Conservation (phyloP, 2,113 vertebrate genomes). For the Mugil cephalus region DNA sequence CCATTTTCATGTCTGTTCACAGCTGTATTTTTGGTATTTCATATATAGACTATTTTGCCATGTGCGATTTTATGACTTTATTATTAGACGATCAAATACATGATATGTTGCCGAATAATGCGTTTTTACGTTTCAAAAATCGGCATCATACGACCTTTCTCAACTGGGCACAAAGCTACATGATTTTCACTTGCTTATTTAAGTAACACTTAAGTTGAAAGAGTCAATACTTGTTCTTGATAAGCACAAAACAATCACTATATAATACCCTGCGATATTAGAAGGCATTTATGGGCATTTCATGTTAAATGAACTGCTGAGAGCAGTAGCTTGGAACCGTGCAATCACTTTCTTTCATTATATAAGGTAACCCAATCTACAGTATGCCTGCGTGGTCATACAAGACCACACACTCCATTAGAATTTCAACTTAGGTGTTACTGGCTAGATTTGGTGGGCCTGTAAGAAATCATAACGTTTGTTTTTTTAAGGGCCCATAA, state of each 20-base stretch:
- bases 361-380: conserved; percentile 43
- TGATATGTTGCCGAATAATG: conserved; percentile 71
- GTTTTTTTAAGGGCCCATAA: conserved; percentile 66
- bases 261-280: conserved; percentile 52
- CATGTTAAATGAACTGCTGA: conserved; percentile 57
- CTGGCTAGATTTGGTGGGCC: conserved; percentile 66
- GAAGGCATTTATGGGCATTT: conserved; percentile 64
- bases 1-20: conserved; percentile 84
- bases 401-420: conserved; percentile 47
- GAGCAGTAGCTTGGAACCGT: conserved; percentile 55
- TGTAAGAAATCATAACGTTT: conserved; percentile 66
- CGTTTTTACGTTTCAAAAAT: conserved; percentile 53
- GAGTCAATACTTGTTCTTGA: conserved; percentile 65
- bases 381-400: conserved; percentile 46
- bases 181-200: conserved; percentile 68
- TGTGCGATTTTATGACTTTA: conserved; percentile 75
- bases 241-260: conserved; percentile 78
- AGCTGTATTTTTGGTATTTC: conserved; percentile 81
- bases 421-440: conserved; percentile 80
- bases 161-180: conserved; percentile 62
- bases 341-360: conserved; percentile 50
- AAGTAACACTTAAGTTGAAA: conserved; percentile 80
- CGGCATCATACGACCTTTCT: conserved; percentile 58
- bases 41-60: conserved; percentile 83
- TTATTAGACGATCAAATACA: conserved; percentile 74